These are phyloP conservation scores for Sandelia bainsii DNA, from an alignment of 2,797 vertebrate genomes.

Conservation along the genomic window DNA sequence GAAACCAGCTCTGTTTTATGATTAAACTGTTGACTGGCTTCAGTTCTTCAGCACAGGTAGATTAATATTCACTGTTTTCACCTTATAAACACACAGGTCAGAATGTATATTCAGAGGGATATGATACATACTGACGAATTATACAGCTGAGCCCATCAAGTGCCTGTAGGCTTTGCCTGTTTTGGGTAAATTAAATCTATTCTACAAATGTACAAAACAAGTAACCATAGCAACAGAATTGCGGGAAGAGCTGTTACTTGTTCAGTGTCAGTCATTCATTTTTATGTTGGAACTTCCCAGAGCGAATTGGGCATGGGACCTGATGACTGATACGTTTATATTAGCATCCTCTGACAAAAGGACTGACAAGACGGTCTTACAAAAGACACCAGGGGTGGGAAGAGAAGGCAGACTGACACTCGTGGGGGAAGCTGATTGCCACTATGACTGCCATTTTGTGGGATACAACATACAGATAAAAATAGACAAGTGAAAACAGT, in stretches of 20 bases:
- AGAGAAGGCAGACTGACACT: conserved; percentile 64
- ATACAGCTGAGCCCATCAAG: conserved; percentile 67
- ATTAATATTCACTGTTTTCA: conserved; percentile 59
- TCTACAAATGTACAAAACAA: conserved; percentile 83
- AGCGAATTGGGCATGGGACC: conserved; percentile 67
- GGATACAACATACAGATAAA: conserved; percentile 52
- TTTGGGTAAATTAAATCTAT: conserved; percentile 79
- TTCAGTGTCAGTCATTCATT: conserved; percentile 77
- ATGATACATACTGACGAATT: conserved; percentile 57
- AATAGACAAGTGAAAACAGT: conserved; percentile 61
- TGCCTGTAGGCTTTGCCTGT: conserved; percentile 75
- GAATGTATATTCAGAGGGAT: conserved; percentile 56
- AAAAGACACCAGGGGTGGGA: conserved; percentile 66
- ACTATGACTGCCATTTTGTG: conserved; percentile 74
- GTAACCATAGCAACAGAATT: conserved; percentile 87
- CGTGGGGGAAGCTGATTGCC: conserved; percentile 56
- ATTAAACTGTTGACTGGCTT: conserved; percentile 55
- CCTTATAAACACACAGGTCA: conserved; percentile 53
- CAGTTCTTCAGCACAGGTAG: conserved; percentile 28
- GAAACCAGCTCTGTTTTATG: conserved; percentile 34
- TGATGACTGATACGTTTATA: conserved; percentile 73
- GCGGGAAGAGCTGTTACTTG: conserved; percentile 73
- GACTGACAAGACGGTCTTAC: conserved; percentile 60
- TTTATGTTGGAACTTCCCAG: conserved; percentile 73
- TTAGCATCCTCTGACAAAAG: conserved; percentile 70